phyloP scores from a whole-genome alignment of 1,140 invertebrate genomes.

The Hestina assimilis region DNA sequence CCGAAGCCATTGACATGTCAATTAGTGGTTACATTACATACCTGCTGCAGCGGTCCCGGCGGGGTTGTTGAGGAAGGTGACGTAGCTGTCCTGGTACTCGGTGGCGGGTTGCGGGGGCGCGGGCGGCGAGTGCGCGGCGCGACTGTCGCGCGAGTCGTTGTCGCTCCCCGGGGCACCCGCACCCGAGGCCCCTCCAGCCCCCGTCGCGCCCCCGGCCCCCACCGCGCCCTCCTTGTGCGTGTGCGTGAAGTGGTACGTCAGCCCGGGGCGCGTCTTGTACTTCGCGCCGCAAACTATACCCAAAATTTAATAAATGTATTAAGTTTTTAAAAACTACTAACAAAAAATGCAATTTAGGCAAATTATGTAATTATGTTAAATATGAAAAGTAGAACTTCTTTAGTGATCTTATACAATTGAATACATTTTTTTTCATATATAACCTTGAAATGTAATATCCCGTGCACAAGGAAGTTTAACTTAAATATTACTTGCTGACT shows the following conservation, averaged over 20 bases:
- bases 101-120: slow-evolving; percentile 47
- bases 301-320: neutral
- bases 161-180: slow-evolving; percentile 55
- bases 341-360: no score
- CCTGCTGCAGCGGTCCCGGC: slow-evolving; percentile 62
- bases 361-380: no score
- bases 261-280: slow-evolving; percentile 97
- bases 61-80: slow-evolving; percentile 83
- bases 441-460: no score
- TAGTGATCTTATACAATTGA: no score
- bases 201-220: slow-evolving; percentile 53
- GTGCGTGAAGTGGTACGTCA: slow-evolving; percentile 98
- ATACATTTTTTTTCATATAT: no score
- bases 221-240: slow-evolving; percentile 88
- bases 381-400: no score
- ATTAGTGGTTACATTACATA: no score
- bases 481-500: no score
- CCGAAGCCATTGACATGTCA: no score
- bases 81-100: slow-evolving; percentile 84
- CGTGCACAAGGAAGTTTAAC: no score
- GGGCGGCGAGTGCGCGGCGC: slow-evolving; percentile 45
- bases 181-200: slow-evolving; percentile 54
- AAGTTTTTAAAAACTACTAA: neutral
- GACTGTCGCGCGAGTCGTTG: slow-evolving; percentile 61
- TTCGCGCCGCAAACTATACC: slow-evolving; percentile 93